Base-by-base conservation (phyloP, 2,797 vertebrate genomes). In the Phoxinus dragarum region DNA sequence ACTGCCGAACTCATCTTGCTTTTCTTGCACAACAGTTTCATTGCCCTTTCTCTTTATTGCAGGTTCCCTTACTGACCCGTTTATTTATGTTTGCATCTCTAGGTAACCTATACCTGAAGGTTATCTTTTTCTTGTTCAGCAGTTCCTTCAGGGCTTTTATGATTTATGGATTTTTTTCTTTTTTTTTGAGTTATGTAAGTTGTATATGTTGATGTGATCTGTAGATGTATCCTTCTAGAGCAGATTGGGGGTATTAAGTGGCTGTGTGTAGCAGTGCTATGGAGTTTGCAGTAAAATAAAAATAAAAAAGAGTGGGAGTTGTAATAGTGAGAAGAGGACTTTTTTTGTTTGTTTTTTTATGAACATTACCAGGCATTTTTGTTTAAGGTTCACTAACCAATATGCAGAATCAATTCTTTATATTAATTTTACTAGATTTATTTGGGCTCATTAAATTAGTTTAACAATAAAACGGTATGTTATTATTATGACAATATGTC, bases 1-100 rank as follows among this genome's bases (percentile, higher is more conserved):
- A 21, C 52, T 77, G 72, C 42, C 23, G 10, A 52, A 52, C 42
- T 80, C 78, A 68, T 49, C 27, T 27, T 67, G 17, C 17, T n/a
- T 14, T 73, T 82, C 31, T 34, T 64, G 42, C 40, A 21, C 49
- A 71, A 3, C 16, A 44, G 38, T 42, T 56, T 23, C 49, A 11
- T 31, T 47, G 27, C 3, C 77, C 40, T 34, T 66, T 80, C 42
- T 12, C 27, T 52, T 16, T 52, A 17, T 47, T 75, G 21, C 34
- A 1, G 16, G 54, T 31, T n/a, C 31, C 31, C 42, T 66, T 54
- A 67, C 38, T 66, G 23, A 54, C 27, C 6, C 36, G 7, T 66
- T 66, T 56, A 12, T 61, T 81, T 86, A 23, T n/a, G 54, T 66
- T 79, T 21, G 61, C 36, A 71, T 61, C 7, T 84, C 16, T 67